These are phyloP conservation scores for Tenrec ecaudatus DNA, from an alignment of 2,113 vertebrate genomes.

Conservation along the genomic window DNA sequence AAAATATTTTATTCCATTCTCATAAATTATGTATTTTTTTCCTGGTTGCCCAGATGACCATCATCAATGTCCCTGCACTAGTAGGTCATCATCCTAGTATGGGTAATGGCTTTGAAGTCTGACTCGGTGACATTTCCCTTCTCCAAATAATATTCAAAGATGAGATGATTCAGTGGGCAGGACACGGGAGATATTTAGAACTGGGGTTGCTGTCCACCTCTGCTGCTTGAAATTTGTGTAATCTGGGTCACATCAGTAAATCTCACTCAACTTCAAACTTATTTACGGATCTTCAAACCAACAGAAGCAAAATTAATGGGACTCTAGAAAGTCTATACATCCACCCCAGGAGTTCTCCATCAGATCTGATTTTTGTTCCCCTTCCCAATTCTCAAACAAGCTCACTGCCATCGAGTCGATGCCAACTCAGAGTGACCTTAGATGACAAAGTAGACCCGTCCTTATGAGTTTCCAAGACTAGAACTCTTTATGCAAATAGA, in stretches of 20 bases:
- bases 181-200: background rate
- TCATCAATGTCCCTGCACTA: background rate
- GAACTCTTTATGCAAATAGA: no score
- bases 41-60: no score
- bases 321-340: background rate
- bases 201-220: background rate
- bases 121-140: background rate
- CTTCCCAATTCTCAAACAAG: background rate
- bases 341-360: background rate
- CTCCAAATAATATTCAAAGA: background rate
- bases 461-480: no score
- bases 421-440: background rate
- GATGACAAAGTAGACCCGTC: no score
- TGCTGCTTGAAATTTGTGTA: background rate
- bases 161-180: background rate
- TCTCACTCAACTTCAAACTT: background rate
- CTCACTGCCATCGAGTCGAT: no score
- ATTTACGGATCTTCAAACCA: background rate
- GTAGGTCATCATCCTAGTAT: background rate
- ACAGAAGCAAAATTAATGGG: background rate
- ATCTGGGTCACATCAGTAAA: background rate
- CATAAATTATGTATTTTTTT: background rate
- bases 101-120: background rate
- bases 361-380: background rate
- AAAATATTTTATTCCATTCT: constrained; percentile 39